phyloP scores from a whole-genome alignment of 2,888 invertebrate species.

The Sialis fuliginosa region DNA sequence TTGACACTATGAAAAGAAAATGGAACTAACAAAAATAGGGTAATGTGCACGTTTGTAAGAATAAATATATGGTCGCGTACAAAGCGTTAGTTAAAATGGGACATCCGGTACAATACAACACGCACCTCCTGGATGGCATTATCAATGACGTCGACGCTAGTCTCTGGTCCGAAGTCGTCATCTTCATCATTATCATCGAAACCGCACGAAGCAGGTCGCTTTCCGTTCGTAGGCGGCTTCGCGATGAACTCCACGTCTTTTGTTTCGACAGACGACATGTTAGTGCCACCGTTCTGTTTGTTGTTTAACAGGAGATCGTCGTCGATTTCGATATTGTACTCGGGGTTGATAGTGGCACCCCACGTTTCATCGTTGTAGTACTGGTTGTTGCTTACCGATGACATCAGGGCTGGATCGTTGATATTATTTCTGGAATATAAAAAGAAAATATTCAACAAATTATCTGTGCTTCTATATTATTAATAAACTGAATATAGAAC shows the following conservation, averaged over 20 bases:
- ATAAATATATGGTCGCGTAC: too few relatives aligned
- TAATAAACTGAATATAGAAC: too few relatives aligned
- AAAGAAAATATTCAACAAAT: not conserved
- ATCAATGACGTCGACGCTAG: slow-evolving; percentile 50
- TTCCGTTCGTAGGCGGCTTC: slow-evolving; percentile 13
- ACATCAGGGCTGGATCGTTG: slow-evolving; percentile 10
- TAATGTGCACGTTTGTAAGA: too few relatives aligned
- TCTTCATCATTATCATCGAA: slow-evolving; percentile 26
- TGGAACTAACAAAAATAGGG: too few relatives aligned
- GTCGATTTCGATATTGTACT: slow-evolving; percentile 12
- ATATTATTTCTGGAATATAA: not conserved
- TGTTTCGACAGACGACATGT: slow-evolving; percentile 5
- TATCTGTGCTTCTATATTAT: slow-evolving; percentile 8
- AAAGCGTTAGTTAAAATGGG: too few relatives aligned
- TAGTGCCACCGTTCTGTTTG: slow-evolving; percentile 16
- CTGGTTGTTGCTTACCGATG: slow-evolving; percentile 15
- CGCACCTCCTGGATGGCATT: slow-evolving; percentile 20
- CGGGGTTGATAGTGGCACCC: slow-evolving; percentile 8
- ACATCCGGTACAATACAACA: too few relatives aligned
- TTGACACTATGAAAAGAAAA: too few relatives aligned
- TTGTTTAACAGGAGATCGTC: slow-evolving; percentile 18
- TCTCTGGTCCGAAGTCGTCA: slow-evolving; percentile 58
- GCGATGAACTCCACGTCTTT: slow-evolving; percentile 8
- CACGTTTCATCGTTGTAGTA: slow-evolving; percentile 12
- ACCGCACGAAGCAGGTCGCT: slow-evolving; percentile 14